Base-by-base conservation (phyloP, 2,113 vertebrate species). In the Blennius ocellaris region DNA sequence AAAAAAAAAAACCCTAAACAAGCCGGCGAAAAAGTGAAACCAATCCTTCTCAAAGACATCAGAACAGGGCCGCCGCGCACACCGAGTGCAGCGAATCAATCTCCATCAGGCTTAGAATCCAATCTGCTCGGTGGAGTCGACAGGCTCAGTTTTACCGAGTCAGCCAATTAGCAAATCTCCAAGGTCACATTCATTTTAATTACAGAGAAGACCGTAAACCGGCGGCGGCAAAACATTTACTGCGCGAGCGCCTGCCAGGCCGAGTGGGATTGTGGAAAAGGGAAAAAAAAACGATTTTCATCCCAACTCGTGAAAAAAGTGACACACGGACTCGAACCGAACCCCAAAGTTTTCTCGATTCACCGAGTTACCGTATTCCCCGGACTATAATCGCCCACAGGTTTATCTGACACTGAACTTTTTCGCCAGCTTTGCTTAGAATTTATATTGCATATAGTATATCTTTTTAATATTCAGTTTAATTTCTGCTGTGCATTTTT, bases 101-200 rank as follows among this genome's bases (percentile, higher is more conserved):
- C 17, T 50, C 30, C 5, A 62, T 47, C 36, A 3, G 43, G 43
- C 50, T 37, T 48, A 8, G 41, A 37, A n/a, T 45, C 37, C 55
- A 51, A 11, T 44, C 10, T 8, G 11, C 52, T 17, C 41, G 30
- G 3, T 8, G 12, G 51, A 57, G 14, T 63, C 16, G 8, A 7
- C 17, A 5, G 15, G 65, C 48, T 11, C 7, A 37, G 47, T 49
- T 72, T 44, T 54, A 63, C 45, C 47, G 14, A 57, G 49, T 50
- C 55, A 7, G 12, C 6, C 36, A 69, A 57, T 74, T 49, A 65
- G 15, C 45, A 63, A 44, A 57, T 39, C 45, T 69, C 62, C 15
- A 52, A 61, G 53, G 53, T 76, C 53, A 41, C 57, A 56, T 68
- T 63, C 10, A 44, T 49, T 51, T 21, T 55, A 47, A 70, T 64